Evolutionary conservation across 2,113 vertebrate genomes (phyloP).

Genomic region (Ranitomeya imitator): DNA sequence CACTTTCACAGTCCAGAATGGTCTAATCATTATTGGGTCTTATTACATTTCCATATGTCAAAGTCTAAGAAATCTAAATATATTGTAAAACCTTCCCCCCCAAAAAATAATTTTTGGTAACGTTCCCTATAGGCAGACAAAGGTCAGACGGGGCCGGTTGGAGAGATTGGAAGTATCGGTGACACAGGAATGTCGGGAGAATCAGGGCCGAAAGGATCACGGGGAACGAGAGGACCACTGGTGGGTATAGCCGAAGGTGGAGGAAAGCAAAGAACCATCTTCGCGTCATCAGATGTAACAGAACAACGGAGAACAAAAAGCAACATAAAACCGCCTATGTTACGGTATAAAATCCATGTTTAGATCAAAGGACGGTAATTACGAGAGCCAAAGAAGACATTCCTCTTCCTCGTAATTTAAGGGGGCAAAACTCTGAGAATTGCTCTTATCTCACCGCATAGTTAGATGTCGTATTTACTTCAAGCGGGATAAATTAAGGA

Average conservation of each 20-base stretch:
- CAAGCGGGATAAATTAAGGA: constrained; percentile 16
- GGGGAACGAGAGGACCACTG: constrained; percentile 87
- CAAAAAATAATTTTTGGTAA: constrained; percentile 49
- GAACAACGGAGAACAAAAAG: neutral
- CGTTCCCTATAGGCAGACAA: constrained; percentile 81
- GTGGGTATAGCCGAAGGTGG: constrained; percentile 72
- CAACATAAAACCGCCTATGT: neutral
- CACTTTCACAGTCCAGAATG: no score
- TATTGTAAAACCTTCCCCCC: neutral
- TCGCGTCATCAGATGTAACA: neutral
- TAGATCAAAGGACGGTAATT: constrained; percentile 25
- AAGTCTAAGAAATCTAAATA: neutral
- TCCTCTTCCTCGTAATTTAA: neutral
- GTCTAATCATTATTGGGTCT: no score
- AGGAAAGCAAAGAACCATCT: neutral
- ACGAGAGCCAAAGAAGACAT: neutral
- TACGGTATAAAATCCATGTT: constrained; percentile 1
- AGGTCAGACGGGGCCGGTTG: constrained; percentile 79
- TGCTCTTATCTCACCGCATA: neutral
- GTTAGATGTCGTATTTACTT: neutral
- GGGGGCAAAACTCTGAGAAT: neutral
- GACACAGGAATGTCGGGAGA: constrained; percentile 78
- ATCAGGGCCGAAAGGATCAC: constrained; percentile 86
- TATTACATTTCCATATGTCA: neutral
- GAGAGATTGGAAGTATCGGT: constrained; percentile 82